A percentile compares a stretch with the other conserved stretches of the same genome.
phyloP scores from a whole-genome alignment of 2,797 vertebrate genomes.

The Rhincodon typus region DNA sequence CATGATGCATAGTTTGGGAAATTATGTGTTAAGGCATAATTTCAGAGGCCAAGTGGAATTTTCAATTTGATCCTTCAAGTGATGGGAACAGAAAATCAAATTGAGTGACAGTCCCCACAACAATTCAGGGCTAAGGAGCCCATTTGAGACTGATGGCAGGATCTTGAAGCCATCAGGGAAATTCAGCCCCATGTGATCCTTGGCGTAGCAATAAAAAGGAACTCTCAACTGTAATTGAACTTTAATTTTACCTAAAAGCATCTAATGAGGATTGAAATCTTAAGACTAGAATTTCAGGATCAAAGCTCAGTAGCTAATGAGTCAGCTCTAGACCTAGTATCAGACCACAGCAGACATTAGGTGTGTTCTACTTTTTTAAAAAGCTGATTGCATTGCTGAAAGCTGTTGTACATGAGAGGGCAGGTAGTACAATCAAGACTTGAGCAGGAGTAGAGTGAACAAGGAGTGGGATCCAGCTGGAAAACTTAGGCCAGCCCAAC shows the following conservation, averaged over 20 bases:
- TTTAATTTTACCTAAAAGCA: not conserved
- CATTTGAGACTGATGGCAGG: not conserved
- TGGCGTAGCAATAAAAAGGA: not conserved
- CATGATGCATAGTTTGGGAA: too few species aligned
- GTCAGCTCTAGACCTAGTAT: not conserved
- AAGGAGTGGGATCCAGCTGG: not conserved
- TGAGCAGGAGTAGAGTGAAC: not conserved
- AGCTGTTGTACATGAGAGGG: not conserved
- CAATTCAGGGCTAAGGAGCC: too few species aligned
- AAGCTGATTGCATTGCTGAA: not conserved
- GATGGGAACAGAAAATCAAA: too few species aligned
- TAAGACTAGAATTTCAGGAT: not conserved
- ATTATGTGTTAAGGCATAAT: too few species aligned
- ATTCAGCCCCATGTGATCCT: not conserved
- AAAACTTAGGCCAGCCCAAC: not conserved
- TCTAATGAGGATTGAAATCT: not conserved
- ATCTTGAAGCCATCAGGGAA: too few species aligned
- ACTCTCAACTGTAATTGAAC: not conserved
- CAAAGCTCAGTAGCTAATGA: not conserved
- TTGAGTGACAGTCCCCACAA: too few species aligned
- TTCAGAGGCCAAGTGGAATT: too few species aligned
- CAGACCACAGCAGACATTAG: not conserved
- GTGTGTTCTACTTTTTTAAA: not conserved
- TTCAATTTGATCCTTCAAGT: too few species aligned
- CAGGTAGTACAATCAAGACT: not conserved